Percentiles rank a stretch among this genome's conserved stretches.
Conservation (phyloP, 2,113 vertebrate species). For the Nesospiza acunhae region DNA sequence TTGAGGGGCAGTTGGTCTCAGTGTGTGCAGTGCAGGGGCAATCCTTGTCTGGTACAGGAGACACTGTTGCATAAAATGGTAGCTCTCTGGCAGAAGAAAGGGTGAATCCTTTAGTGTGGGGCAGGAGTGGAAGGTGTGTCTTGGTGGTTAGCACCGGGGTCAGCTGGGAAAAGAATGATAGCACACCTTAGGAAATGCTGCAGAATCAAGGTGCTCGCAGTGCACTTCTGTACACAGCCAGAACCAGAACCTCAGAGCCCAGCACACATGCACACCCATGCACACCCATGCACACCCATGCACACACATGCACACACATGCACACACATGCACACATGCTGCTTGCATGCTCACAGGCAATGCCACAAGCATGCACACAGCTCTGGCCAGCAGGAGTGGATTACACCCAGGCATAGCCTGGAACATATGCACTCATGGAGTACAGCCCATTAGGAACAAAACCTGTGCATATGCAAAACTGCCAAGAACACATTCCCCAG, state of each 20-base stretch:
- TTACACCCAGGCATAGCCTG: neutral
- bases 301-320: neutral
- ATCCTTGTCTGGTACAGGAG: neutral
- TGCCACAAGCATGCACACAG: neutral
- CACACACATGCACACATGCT: neutral
- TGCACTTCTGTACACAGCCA: accelerated
- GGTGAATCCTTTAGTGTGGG: neutral
- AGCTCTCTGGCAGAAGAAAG: neutral
- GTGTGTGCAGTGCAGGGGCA: neutral
- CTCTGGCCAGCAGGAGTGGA: neutral
- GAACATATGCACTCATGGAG: neutral
- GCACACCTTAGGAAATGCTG: neutral
- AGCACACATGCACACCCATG: accelerated
- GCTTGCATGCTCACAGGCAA: neutral
- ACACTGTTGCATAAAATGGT: neutral
- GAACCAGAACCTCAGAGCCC: accelerated
- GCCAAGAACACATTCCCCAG: neutral
- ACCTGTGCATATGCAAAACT: neutral
- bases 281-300: too few relatives aligned
- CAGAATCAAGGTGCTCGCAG: accelerated
- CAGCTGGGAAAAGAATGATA: neutral
- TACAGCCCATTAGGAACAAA: neutral
- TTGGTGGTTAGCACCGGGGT: neutral
- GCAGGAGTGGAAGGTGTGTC: neutral
- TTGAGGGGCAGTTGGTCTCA: neutral